Percentiles rank a stretch among this genome's conserved stretches.
phyloP scores from a whole-genome alignment of 2,113 vertebrate genomes.

The Sus scrofa region T2T-Sscrofa CM000815.6:124085001-124085500 shows the following conservation, averaged over 20 bases:
- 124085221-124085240: neutral
- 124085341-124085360: neutral
- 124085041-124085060: neutral
- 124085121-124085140: neutral
- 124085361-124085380: neutral
- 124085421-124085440: no score
- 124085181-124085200: neutral
- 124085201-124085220: neutral
- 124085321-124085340: neutral
- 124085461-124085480: no score
- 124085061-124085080: neutral
- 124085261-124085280: neutral
- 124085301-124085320: slow-evolving; percentile 18
- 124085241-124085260: neutral
- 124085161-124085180: neutral
- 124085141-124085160: neutral
- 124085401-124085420: neutral
- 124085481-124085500: no score
- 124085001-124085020: neutral
- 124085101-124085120: neutral
- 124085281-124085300: neutral
- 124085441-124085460: no score
- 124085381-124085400: neutral
- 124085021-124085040: neutral
- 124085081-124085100: neutral